Evolutionary conservation across 2,113 vertebrate species (phyloP), one percentile per base, ranked within the genome.

Genomic region (Rhabdornis inornatus): DNA sequence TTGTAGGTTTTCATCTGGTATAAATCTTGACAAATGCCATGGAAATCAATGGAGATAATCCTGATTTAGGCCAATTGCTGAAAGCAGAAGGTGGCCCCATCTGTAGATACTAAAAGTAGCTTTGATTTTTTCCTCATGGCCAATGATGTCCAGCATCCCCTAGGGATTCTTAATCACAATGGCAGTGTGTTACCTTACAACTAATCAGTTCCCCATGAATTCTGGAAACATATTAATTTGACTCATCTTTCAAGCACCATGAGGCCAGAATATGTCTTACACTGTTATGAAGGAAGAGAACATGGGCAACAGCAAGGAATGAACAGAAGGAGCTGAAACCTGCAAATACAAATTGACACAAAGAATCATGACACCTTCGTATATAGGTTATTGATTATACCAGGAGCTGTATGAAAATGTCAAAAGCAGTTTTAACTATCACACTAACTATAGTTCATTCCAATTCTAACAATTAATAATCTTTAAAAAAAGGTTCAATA

Each of bases 41-140:
- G 92, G 72, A 95, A 96, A 97, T 94, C 95, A 93, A 95, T 95
- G 92, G 49, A 94, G 92, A 93, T 95, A 95, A 97, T 96, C 94
- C 94, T 89, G 92, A 96, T 95, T 93, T 93, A 97, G 93, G 88
- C 92, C 96, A 95, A 89, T 94, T 92, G 93, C 94, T 86, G 92
- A 93, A 96, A 95, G 94, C 96, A 97, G 95, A 97, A 96, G 96
- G 95, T 96, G 94, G 95, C 82, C 94, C 95, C 95, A 97, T 96
- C 94, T 95, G 94, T 93, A 95, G 94, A 89, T 95, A 94, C 95
- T 97, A 95, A 97, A 96, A 97, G 94, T 96, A 95, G 87, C 88
- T 97, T 96, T 96, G 94, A 97, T 97, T 96, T 94, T 97, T 96
- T 97, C 94, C 93, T 96, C 95, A 96, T 93, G 94, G 85, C 86